Percentiles rank a stretch among this genome's conserved stretches.
Evolutionary conservation across 2,113 vertebrate species (phyloP).

Genomic region (Ranitomeya imitator): DNA sequence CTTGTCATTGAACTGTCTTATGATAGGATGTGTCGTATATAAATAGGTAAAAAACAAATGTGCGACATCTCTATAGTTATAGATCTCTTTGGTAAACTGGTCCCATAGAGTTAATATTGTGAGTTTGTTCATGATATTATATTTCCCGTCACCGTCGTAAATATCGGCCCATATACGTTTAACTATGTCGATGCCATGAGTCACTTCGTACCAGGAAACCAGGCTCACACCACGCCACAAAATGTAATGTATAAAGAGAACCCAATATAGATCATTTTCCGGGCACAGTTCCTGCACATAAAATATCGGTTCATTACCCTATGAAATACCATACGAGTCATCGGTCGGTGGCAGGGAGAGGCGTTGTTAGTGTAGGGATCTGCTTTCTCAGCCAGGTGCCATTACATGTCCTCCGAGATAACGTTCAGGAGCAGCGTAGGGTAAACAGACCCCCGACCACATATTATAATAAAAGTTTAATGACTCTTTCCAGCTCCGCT

Average conservation of each 20-base stretch:
- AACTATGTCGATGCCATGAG: not conserved
- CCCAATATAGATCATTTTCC: not conserved
- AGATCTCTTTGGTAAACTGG: too few relatives aligned
- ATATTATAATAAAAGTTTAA: conserved; percentile 54
- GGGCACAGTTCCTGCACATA: conserved; percentile 6
- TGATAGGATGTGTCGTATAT: too few relatives aligned
- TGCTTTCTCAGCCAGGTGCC: conserved; percentile 27
- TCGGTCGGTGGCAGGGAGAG: not conserved
- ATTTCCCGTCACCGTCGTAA: not conserved
- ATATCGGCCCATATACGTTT: not conserved
- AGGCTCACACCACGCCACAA: not conserved
- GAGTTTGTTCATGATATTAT: not conserved
- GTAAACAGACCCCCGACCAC: conserved; percentile 24
- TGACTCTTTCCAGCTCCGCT: conserved; percentile 39
- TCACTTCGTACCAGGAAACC: not conserved
- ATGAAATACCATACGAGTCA: not conserved
- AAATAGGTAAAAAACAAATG: too few relatives aligned
- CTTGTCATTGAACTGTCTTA: too few relatives aligned
- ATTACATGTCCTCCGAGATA: conserved; percentile 25
- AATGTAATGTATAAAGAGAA: conserved; percentile 20
- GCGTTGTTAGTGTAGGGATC: not conserved
- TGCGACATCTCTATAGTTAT: too few relatives aligned
- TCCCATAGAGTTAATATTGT: not conserved
- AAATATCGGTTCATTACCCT: conserved; percentile 2
- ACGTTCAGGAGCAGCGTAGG: conserved; percentile 31